Percentiles rank a stretch among this genome's conserved stretches.
phyloP scores from a whole-genome alignment of 2,113 vertebrate species.

The Planiliza haematocheilus region DNA sequence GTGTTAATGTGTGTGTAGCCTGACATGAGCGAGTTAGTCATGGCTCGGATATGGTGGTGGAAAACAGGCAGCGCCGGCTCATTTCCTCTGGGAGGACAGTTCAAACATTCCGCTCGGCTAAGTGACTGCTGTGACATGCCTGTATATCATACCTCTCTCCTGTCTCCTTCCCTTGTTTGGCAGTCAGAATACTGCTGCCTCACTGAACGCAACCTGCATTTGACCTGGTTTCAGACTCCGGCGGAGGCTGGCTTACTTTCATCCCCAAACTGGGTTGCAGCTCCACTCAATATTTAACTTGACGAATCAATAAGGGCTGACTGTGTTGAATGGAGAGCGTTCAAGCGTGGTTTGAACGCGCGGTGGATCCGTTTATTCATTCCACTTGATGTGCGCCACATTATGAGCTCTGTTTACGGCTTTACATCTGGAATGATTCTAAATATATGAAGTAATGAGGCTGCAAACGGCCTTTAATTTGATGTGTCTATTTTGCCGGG shows the following conservation, averaged over 20 bases:
- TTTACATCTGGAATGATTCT: slow-evolving; percentile 12
- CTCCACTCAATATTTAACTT: slow-evolving; percentile 47
- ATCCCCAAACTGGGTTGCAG: slow-evolving; percentile 39
- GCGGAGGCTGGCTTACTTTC: slow-evolving; percentile 30
- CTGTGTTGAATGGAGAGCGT: slow-evolving; percentile 30
- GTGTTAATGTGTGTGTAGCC: slow-evolving; percentile 10
- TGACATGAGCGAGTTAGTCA: slow-evolving; percentile 3
- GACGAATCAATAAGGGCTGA: slow-evolving; percentile 20
- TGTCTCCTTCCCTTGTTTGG: background rate
- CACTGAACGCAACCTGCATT: slow-evolving; percentile 39
- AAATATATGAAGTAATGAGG: slow-evolving; percentile 13
- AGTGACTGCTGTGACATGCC: slow-evolving; percentile 30
- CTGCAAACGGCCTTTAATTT: slow-evolving; percentile 16
- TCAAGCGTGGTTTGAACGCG: background rate
- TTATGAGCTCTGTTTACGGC: background rate
- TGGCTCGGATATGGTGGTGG: background rate
- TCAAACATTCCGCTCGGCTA: slow-evolving; percentile 14
- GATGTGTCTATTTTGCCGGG: background rate
- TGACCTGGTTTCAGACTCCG: slow-evolving; percentile 51
- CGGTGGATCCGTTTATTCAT: slow-evolving; percentile 13
- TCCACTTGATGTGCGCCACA: slow-evolving; percentile 12
- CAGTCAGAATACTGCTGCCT: slow-evolving; percentile 14
- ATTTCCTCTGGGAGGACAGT: slow-evolving; percentile 6
- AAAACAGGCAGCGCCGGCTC: slow-evolving; percentile 26
- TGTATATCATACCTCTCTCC: background rate